phyloP scores from a whole-genome alignment of 2,797 vertebrate species.

The Myripristis jacobus region DNA sequence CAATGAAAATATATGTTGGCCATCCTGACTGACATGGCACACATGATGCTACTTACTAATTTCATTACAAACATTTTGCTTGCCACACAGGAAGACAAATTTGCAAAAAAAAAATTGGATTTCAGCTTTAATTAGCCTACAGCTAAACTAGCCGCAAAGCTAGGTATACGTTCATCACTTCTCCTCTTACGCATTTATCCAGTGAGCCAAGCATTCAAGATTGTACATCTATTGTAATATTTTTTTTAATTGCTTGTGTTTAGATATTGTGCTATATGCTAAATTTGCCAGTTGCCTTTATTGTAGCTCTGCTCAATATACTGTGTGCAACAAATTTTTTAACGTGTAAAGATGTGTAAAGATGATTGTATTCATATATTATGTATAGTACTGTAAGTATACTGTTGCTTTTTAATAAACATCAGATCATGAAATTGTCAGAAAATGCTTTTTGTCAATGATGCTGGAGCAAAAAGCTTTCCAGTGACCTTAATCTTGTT shows the following conservation, averaged over 20 bases:
- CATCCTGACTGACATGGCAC: no score
- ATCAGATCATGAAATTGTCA: background rate
- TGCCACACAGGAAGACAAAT: no score
- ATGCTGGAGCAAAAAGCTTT: slow-evolving; percentile 8
- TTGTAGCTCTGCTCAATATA: slow-evolving; percentile 51
- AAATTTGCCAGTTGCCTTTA: slow-evolving; percentile 63
- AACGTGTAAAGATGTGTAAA: slow-evolving; percentile 42
- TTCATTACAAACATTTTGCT: no score
- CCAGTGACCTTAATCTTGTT: slow-evolving; percentile 25
- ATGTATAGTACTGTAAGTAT: slow-evolving; percentile 54
- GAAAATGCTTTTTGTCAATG: background rate
- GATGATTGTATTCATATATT: slow-evolving; percentile 54
- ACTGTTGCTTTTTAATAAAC: slow-evolving; percentile 30
- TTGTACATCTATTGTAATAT: slow-evolving; percentile 54
- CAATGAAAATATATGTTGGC: no score
- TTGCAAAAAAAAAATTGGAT: no score
- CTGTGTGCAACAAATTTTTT: slow-evolving; percentile 54
- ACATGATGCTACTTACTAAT: no score
- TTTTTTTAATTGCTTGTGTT: slow-evolving; percentile 50
- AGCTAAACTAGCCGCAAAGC: slow-evolving; percentile 22
- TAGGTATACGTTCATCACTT: slow-evolving; percentile 17
- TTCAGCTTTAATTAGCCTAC: background rate
- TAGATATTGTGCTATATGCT: slow-evolving; percentile 49
- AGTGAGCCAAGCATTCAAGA: slow-evolving; percentile 48
- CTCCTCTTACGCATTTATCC: slow-evolving; percentile 12